phyloP scores from a whole-genome alignment of 2,888 invertebrate species.

The Agapetus fuscipes region DNA sequence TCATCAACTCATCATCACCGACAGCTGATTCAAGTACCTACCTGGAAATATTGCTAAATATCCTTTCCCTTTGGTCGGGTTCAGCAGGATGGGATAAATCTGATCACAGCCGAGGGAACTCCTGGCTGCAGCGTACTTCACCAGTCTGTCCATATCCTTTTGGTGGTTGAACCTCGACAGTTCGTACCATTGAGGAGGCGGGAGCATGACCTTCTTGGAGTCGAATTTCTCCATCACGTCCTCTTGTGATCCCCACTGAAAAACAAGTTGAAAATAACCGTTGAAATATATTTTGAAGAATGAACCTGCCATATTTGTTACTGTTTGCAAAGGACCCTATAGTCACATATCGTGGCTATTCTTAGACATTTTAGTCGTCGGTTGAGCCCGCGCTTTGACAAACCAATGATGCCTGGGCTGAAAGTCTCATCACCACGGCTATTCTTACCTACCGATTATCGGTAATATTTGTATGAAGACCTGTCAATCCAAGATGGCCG shows the following conservation, averaged over 20 bases:
- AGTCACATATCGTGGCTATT: too few relatives aligned
- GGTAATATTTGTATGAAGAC: too few relatives aligned
- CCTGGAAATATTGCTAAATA: conserved; percentile 25
- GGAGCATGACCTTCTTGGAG: conserved; percentile 31
- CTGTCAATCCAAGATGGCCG: too few relatives aligned
- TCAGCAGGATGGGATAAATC: conserved; percentile 20
- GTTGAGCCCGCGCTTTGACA: too few relatives aligned
- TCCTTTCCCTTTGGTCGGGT: conserved; percentile 22
- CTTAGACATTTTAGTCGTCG: too few relatives aligned
- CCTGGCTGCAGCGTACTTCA: conserved; percentile 35
- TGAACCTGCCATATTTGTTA: too few relatives aligned
- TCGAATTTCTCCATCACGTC: conserved; percentile 29
- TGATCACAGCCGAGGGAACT: conserved; percentile 34
- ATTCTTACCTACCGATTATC: too few relatives aligned
- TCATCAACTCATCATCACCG: too few relatives aligned
- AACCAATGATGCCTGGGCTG: too few relatives aligned
- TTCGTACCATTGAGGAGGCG: conserved; percentile 53
- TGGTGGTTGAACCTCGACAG: conserved; percentile 41
- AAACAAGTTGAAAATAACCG: conserved; percentile 4
- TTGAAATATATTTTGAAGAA: conserved; percentile 3
- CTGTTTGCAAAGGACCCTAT: too few relatives aligned
- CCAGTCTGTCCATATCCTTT: conserved; percentile 33
- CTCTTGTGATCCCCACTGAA: conserved; percentile 43
- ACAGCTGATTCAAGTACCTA: too few relatives aligned
- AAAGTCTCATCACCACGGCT: too few relatives aligned